Evolutionary conservation across 1,140 invertebrate genomes (phyloP).

Genomic region (Trichonephila clavata): DNA sequence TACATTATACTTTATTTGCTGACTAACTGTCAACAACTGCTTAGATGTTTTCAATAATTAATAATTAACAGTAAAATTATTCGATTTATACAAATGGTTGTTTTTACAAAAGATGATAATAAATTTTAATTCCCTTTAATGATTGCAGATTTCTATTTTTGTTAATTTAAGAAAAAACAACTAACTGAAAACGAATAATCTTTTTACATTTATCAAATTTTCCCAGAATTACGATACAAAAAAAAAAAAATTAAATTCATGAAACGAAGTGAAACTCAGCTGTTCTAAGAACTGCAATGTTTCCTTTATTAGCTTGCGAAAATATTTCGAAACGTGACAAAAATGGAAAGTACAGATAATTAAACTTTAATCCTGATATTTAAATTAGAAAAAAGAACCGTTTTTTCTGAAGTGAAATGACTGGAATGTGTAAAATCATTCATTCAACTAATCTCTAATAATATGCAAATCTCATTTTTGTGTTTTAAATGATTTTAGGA

Average conservation of each 20-base stretch:
- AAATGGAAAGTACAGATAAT: background rate
- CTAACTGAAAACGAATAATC: no score
- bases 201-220: background rate
- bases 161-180: no score
- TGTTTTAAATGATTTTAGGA: background rate
- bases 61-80: no score
- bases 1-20: no score
- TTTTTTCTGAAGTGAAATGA: background rate
- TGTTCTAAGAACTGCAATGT: background rate
- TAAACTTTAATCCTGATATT: background rate
- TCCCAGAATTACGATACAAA: background rate
- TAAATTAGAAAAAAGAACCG: background rate
- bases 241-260: background rate
- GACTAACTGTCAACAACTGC: no score
- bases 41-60: no score
- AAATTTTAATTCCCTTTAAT: no score
- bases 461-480: background rate
- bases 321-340: background rate
- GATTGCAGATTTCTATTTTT: no score
- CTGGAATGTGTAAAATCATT: background rate
- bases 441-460: slow-evolving; percentile 1
- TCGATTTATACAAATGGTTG: no score
- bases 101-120: no score
- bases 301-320: background rate
- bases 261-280: background rate